phyloP scores from a whole-genome alignment of 2,888 invertebrate species.

The Ganaspis brasiliensis region DNA sequence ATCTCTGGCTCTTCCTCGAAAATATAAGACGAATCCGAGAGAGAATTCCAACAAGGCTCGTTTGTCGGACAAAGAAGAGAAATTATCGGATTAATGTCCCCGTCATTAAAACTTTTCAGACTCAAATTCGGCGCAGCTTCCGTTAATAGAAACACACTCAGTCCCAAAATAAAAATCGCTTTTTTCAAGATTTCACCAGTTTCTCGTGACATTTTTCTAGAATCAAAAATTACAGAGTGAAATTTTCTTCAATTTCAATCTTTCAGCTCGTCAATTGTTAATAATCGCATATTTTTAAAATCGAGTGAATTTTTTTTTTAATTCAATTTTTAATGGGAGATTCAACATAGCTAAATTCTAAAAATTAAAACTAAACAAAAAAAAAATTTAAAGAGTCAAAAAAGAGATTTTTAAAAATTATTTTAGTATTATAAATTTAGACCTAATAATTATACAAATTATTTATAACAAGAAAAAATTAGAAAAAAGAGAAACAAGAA shows the following conservation, averaged over 20 bases:
- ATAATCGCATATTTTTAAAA: neutral
- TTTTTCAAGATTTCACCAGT: neutral
- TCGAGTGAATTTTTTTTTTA: too few species aligned
- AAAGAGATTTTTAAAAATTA: too few species aligned
- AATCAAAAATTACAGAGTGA: neutral
- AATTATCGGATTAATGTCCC: constrained; percentile 48
- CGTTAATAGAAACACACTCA: neutral
- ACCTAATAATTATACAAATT: too few species aligned
- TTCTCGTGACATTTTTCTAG: neutral
- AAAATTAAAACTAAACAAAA: too few species aligned
- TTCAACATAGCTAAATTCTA: too few species aligned
- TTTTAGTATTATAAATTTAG: too few species aligned
- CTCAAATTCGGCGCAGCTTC: constrained; percentile 7
- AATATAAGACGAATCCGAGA: constrained; percentile 47
- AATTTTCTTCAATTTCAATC: neutral
- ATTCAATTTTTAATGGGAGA: too few species aligned
- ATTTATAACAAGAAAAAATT: too few species aligned
- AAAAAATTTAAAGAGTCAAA: too few species aligned
- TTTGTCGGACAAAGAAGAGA: constrained; percentile 64
- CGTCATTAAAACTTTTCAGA: neutral
- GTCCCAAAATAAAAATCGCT: neutral
- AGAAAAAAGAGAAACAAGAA: too few species aligned
- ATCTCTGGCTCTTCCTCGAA: constrained; percentile 24
- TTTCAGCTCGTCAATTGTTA: neutral
- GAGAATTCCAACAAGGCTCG: constrained; percentile 69